These are phyloP conservation scores for Willisornis vidua DNA, from an alignment of 2,113 vertebrate genomes.

Conservation along the genomic window DNA sequence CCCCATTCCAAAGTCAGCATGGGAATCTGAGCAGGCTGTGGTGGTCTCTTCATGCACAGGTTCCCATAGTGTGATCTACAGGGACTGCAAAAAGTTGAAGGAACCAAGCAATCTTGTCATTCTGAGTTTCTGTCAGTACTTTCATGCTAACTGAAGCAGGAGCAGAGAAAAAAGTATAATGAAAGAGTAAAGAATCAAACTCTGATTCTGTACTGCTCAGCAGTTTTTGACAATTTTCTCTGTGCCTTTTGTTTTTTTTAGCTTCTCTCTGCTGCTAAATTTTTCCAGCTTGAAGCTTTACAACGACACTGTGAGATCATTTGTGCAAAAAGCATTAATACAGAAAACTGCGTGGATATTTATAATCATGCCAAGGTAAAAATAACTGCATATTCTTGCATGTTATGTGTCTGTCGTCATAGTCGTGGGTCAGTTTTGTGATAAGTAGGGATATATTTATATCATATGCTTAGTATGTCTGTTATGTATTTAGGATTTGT, in stretches of 20 bases:
- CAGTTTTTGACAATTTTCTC: slow-evolving; percentile 32
- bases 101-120: background rate
- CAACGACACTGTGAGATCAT: slow-evolving; percentile 99
- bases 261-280: slow-evolving; percentile 96
- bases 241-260: slow-evolving; percentile 53
- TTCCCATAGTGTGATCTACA: background rate
- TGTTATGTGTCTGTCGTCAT: background rate
- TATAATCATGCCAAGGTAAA: slow-evolving; percentile 98
- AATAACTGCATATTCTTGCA: background rate
- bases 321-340: slow-evolving; percentile 96
- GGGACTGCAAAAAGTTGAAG: background rate
- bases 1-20: background rate
- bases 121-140: background rate
- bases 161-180: background rate
- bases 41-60: background rate
- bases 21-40: background rate
- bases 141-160: background rate
- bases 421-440: background rate
- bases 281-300: slow-evolving; percentile 96
- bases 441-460: background rate
- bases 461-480: background rate
- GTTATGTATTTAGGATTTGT: background rate
- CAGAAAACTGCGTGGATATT: slow-evolving; percentile 95
- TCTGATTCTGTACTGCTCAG: background rate
- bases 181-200: background rate